phyloP scores from a whole-genome alignment of 2,888 invertebrate genomes.

The Cyaniris semiargus region DNA sequence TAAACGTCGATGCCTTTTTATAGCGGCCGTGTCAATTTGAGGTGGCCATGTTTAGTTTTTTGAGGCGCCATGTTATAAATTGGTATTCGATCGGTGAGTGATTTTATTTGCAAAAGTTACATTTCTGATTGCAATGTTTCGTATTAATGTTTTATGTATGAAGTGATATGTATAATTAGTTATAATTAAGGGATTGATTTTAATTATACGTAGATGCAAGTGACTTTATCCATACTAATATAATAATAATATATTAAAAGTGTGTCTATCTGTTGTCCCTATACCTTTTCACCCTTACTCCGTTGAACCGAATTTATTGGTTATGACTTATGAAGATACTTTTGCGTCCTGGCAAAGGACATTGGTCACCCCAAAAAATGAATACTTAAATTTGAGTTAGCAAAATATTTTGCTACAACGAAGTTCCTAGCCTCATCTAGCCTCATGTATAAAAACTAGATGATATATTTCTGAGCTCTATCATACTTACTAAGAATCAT shows the following conservation, averaged over 20 bases:
- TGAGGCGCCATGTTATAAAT: constrained; percentile 5
- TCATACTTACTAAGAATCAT: background rate
- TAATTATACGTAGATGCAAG: background rate
- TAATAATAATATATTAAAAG: no score
- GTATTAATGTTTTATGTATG: background rate
- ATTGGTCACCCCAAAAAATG: no score
- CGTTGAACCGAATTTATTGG: no score
- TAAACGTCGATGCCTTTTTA: constrained; percentile 8
- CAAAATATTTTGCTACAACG: no score
- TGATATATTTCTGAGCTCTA: background rate
- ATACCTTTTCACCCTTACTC: no score
- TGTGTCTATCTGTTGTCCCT: no score
- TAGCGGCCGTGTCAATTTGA: background rate
- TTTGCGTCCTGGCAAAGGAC: no score
- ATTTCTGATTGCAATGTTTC: background rate
- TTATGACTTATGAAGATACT: no score
- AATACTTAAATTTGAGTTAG: no score
- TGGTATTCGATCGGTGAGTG: background rate
- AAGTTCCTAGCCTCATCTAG: no score
- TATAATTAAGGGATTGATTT: background rate
- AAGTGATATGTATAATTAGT: background rate
- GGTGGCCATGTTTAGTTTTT: constrained; percentile 10
- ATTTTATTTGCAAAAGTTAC: background rate
- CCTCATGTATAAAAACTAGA: no score
- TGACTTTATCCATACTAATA: no score